Conservation (phyloP, 2,113 vertebrate species). For the Centropristis striata region DNA sequence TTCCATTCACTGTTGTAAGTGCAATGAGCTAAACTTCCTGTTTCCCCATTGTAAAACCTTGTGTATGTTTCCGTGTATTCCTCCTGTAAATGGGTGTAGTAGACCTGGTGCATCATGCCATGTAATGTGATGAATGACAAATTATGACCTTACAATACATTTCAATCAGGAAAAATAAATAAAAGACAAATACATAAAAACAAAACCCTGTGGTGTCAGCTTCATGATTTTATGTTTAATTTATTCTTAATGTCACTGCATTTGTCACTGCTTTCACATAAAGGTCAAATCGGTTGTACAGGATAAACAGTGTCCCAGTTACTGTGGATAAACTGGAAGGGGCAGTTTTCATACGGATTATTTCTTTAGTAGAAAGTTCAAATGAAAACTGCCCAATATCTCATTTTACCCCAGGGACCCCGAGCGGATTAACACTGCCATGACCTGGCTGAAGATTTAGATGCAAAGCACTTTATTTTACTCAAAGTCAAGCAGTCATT, state of each 20-base stretch:
- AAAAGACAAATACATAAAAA: conserved; percentile 76
- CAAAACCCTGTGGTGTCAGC: neutral
- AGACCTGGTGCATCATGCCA: conserved; percentile 93
- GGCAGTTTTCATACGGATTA: neutral
- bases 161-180: conserved; percentile 90
- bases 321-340: neutral
- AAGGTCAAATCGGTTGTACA: too few relatives aligned
- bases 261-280: too few relatives aligned
- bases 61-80: conserved; percentile 96
- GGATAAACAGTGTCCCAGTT: too few relatives aligned
- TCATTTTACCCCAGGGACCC: neutral
- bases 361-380: neutral
- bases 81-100: conserved; percentile 96
- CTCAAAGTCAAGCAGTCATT: too few relatives aligned
- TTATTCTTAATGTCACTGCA: neutral
- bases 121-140: conserved; percentile 95
- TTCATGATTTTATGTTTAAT: neutral
- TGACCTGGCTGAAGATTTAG: neutral
- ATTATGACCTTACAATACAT: conserved; percentile 93
- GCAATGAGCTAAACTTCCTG: conserved; percentile 93
- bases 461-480: neutral
- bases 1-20: conserved; percentile 92
- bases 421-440: neutral
- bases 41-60: conserved; percentile 93
- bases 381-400: neutral